Evolutionary conservation across 2,888 invertebrate species (phyloP), one percentile per base, ranked within the genome.

Genomic region (Platerodrilus igneus): DNA sequence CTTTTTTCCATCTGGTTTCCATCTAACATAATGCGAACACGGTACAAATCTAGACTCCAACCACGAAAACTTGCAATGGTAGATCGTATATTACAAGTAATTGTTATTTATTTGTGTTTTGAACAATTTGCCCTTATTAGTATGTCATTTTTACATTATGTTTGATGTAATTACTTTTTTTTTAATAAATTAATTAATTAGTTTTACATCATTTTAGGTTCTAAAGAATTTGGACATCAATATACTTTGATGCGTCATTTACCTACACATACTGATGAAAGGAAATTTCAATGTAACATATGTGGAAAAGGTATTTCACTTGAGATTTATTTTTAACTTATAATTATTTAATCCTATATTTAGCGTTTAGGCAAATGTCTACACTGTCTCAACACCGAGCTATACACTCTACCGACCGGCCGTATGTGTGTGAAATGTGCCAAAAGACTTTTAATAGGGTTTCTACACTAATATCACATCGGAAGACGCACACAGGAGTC

Each of bases 391-490:
- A 86, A 56, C 86, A 86, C 56, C 75, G 79, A 30, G 83, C 84
- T n/a, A 85, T 84, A 55, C 86, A 86, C 59, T 84, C 83, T n/a
- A 75, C 79, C 20, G 81, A 79, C 20, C 69, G 85, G 25, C 85
- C 85, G 0, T 83, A 83, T 57, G 70, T 79, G 31, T 86, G 86
- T 58, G 83, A 83, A 68, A 74, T 78, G 5, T 86, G 86, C 66
- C 75, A 77, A 54, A 86, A 86, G 65, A 83, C 82, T 2, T 86
- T 86, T 65, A 86, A 85, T 66, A 76, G 86, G 33, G 81, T 83
- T 2, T 86, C 85, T 6, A 85, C 86, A n/a, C 68, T 86, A 47
- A 86, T 86, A 59, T 85, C 85, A 7, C 86, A 86, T 56, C 76
- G 82, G 46, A 86, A 85, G 70, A 86, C 83, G 3, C 86, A 86